Conservation (phyloP, 2,113 vertebrate genomes). For the Picathartes gymnocephalus region DNA sequence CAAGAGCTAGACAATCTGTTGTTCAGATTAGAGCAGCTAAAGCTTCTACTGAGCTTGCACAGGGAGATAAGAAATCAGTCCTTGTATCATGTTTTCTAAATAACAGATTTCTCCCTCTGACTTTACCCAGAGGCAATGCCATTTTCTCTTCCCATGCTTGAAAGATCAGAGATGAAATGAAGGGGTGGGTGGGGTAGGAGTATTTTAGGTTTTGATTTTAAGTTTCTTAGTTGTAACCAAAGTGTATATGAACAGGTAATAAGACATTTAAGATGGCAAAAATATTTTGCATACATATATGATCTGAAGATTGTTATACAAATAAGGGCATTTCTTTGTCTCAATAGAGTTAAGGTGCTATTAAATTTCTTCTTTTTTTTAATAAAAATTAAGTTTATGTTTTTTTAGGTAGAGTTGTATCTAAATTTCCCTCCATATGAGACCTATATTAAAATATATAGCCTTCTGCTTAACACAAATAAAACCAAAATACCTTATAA, state of each 20-base stretch:
- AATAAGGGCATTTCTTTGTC: not conserved
- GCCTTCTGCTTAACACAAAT: not conserved
- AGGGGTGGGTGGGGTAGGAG: not conserved
- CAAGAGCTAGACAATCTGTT: not conserved
- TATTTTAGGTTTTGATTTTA: not conserved
- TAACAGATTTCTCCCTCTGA: not conserved
- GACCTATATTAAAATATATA: not conserved
- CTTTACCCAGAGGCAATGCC: not conserved
- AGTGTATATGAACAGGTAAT: not conserved
- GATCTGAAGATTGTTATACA: not conserved
- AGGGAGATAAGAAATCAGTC: constrained; percentile 37
- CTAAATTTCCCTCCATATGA: not conserved
- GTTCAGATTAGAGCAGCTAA: constrained; percentile 26
- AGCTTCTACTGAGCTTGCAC: not conserved
- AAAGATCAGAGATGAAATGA: not conserved
- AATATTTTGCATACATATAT: not conserved
- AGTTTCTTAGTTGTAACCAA: not conserved
- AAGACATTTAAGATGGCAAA: not conserved
- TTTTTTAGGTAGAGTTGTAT: not conserved
- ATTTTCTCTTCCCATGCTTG: not conserved
- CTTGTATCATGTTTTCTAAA: constrained; percentile 20
- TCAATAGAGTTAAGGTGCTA: not conserved
- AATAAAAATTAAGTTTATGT: not conserved
- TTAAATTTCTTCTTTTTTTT: not conserved
- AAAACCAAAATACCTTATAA: not conserved